Conservation (phyloP, 2,113 vertebrate species). For the Rhombomys opimus region DNA sequence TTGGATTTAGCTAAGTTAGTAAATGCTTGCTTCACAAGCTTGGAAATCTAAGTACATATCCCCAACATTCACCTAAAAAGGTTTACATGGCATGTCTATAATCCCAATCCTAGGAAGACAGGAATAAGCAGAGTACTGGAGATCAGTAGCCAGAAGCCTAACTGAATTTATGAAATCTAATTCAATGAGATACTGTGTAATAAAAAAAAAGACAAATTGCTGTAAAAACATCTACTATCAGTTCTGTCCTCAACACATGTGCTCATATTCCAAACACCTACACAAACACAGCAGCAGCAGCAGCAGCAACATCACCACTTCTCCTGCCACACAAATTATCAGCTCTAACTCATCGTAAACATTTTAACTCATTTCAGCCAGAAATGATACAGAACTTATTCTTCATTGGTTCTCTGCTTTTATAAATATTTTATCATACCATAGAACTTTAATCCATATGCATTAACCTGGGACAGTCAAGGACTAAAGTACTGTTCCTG, state of each 20-base stretch:
- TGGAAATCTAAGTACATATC: not conserved
- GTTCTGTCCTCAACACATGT: too few species aligned
- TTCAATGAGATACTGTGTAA: not conserved
- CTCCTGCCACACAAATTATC: not conserved
- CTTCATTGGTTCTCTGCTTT: not conserved
- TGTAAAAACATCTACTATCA: too few species aligned
- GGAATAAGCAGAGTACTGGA: not conserved
- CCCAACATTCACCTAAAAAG: not conserved
- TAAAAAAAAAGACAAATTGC: too few species aligned
- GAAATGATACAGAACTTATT: not conserved
- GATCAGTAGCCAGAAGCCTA: not conserved
- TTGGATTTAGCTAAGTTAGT: not conserved
- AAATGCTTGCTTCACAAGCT: not conserved
- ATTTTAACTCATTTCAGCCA: slow-evolving; percentile 29
- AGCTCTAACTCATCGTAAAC: not conserved
- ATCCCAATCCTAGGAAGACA: not conserved
- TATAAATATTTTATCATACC: not conserved
- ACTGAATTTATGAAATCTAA: not conserved
- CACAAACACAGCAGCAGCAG: not conserved
- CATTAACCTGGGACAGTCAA: not conserved
- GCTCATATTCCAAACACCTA: not conserved
- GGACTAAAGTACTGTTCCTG: accelerated
- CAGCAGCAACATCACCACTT: not conserved
- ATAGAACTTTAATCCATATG: not conserved
- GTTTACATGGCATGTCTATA: not conserved